Conservation (phyloP, 2,888 invertebrate genomes). For the Polymixis lichenea region DNA sequence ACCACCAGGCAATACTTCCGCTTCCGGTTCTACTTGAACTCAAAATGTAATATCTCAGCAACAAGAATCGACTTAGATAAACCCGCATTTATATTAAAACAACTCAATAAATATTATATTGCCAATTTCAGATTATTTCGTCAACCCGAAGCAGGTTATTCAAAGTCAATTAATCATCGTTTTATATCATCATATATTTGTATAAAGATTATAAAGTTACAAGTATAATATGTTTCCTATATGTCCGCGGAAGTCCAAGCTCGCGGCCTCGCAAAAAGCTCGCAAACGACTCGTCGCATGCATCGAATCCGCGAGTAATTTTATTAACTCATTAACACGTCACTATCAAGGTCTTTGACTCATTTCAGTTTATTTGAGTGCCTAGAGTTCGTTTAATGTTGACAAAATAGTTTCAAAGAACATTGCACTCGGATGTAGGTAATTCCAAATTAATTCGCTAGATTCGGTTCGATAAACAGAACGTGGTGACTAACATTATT, state of each 20-base stretch:
- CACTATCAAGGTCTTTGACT: conserved; percentile 88
- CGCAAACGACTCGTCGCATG: conserved; percentile 62
- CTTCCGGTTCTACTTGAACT: conserved; percentile 52
- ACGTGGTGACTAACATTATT: conserved; percentile 33
- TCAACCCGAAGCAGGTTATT: conserved; percentile 5
- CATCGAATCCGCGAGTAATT: conserved; percentile 76
- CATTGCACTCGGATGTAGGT: conserved; percentile 68
- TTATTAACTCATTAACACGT: conserved; percentile 80
- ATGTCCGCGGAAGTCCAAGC: conserved; percentile 72
- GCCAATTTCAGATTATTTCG: background rate
- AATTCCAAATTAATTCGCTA: conserved; percentile 58
- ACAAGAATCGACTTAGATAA: conserved; percentile 4
- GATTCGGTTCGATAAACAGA: conserved; percentile 43
- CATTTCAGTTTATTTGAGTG: conserved; percentile 81
- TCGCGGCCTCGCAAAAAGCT: conserved; percentile 66
- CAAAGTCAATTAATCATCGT: conserved; percentile 15
- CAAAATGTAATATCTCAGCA: conserved; percentile 29
- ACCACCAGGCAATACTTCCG: conserved; percentile 58
- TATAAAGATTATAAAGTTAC: conserved; percentile 38
- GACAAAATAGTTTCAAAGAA: conserved; percentile 75
- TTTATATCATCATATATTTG: conserved; percentile 39
- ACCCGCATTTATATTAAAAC: background rate
- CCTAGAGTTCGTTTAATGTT: conserved; percentile 81
- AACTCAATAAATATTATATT: conserved; percentile 15
- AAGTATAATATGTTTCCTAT: conserved; percentile 65